Percentiles rank a stretch among this genome's conserved stretches.
phyloP scores from a whole-genome alignment of 2,888 invertebrate species.

The Trissolcus brochymenae region DNA sequence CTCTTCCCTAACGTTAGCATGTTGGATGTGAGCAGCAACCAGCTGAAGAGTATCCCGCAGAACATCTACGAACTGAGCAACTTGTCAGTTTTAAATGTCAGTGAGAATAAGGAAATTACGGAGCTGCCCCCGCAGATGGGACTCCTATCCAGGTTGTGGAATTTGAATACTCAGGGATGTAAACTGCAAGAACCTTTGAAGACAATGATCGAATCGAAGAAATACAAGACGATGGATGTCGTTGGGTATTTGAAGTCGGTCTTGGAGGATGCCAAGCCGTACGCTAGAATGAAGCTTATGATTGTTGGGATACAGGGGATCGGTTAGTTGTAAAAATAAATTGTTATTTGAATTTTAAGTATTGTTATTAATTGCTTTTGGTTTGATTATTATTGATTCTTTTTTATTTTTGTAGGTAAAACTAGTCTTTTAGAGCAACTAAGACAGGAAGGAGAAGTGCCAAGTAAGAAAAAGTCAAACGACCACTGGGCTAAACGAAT shows the following conservation, averaged over 20 bases:
- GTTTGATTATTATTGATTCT: background rate
- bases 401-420: conserved; percentile 77
- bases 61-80: conserved; percentile 90
- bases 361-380: background rate
- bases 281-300: conserved; percentile 97
- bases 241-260: conserved; percentile 94
- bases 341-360: background rate
- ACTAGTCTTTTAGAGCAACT: conserved; percentile 93
- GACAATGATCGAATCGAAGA: conserved; percentile 93
- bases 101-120: conserved; percentile 88
- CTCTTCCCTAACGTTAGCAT: conserved; percentile 96
- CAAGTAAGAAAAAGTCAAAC: conserved; percentile 82
- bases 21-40: conserved; percentile 95
- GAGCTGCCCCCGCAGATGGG: conserved; percentile 98
- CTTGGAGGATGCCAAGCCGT: conserved; percentile 92
- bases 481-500: conserved; percentile 97
- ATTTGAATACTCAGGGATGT: conserved; percentile 94
- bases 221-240: conserved; percentile 96
- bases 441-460: conserved; percentile 88
- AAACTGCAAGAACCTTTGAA: conserved; percentile 90
- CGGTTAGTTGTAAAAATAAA: conserved; percentile 67
- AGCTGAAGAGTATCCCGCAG: conserved; percentile 85
- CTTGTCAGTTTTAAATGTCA: conserved; percentile 95
- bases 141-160: conserved; percentile 95
- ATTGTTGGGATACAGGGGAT: conserved; percentile 93